Base-by-base conservation (phyloP, 2,888 invertebrate genomes). In the Drosophila testacea region DNA sequence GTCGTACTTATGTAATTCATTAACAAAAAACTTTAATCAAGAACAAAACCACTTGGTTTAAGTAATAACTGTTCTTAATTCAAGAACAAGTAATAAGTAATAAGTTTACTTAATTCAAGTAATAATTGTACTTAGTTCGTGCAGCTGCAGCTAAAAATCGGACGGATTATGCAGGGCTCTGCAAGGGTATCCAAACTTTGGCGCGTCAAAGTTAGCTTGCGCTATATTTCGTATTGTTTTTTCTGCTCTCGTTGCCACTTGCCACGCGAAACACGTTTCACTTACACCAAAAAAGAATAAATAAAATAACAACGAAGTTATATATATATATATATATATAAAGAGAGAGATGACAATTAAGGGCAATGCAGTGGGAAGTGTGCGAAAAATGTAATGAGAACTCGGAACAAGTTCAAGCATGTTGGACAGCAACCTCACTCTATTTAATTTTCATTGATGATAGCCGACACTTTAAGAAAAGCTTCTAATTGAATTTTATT, bases 181-280 rank as follows among this genome's bases (percentile, higher is more conserved):
- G 16, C 16, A 16, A 16, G 16, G 16, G 16, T 16, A 16, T 16
- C 16, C 16, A 16, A 16, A 16, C 16, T 16, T 16, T 16, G 16
- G 16, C 16, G 16, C 16, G 1, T 16, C 16, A 16, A 16, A 16
- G 16, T 16, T 16, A 16, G 16, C 16, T 16, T 16, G 16, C 16
- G 16, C 16, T 16, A 16, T 16, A 16, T 16, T 16, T 16, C 16
- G 16, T 16, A 16, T 16, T 16, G 1, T 16, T 16, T 55, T 27
- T 22, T 27, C 11, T 28, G 16, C 38, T 47, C 47, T 5, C 38
- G n/a, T 46, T 47, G 51, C 42, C 63, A 16, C 52, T 62, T 55
- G 64, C 51, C 51, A 42, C 22, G 70, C 28, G 55, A 66, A 75
- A 63, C 67, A 51, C 67, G 74, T 75, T 75, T 75, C 67, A 56